Evolutionary conservation across 2,888 invertebrate genomes (phyloP), one percentile per base, ranked within the genome.

Genomic region (Hermaeophaga mercurialis): DNA sequence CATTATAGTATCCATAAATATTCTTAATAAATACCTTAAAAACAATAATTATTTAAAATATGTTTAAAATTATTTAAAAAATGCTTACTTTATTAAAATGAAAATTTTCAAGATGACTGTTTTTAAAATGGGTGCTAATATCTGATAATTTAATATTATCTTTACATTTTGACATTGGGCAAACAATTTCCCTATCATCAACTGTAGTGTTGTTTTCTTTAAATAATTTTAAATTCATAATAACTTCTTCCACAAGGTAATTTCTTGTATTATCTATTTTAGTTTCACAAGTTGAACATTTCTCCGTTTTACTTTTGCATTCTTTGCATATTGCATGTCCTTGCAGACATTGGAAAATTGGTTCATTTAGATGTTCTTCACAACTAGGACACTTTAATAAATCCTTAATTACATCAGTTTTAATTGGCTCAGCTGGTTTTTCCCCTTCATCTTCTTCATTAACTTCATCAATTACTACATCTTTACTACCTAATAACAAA

Each of bases 381-480:
- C 63, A 63, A 22, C 34, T 33, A 3, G 59, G 50, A 31, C 62
- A 62, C 22, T 58, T 48, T 34, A 62, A 18, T 15, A 59, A 14
- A 12, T 53, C 56, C 12, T 59, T 58, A 1, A 56, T 22, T 2
- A 33, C 41, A 22, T 57, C 52, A 8, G 45, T 41, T 41, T 56
- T 45, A 7, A 48, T 44, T 17, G 56, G 55, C 26, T 45, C 49
- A 17, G 15, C 7, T 1, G 41, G 34, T 46, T 50, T 50, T 9
- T 60, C 59, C 1, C 39, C 58, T 26, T 60, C 57, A 5, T 50
- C 50, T n/a, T 52, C 50, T 52, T 52, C 61, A 19, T 56, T 54
- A 2, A 58, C 61, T 39, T 61, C 61, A 43, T 63, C 63, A 11
- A 61, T 54, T 1, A 60, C 55, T 22, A 56, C 59, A 56, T 61